Conservation (phyloP, 2,888 invertebrate genomes). For the Microchrysa polita region DNA sequence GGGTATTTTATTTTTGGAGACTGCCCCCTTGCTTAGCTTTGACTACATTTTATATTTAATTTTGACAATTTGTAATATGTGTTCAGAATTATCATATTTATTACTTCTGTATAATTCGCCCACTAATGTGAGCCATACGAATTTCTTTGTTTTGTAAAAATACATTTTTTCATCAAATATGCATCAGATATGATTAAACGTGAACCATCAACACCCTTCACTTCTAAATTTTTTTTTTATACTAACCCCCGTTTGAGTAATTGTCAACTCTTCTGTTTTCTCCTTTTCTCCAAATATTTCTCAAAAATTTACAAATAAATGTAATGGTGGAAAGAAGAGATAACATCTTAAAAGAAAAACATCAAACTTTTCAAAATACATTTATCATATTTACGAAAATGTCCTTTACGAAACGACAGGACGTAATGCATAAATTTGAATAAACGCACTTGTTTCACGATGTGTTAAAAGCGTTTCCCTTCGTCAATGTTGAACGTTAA, state of each 20-base stretch:
- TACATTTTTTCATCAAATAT: constrained; percentile 23
- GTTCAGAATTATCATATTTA: constrained; percentile 31
- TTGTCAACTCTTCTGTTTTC: not conserved
- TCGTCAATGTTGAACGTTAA: not conserved
- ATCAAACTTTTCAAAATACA: not conserved
- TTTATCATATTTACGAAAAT: not conserved
- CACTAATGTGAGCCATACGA: not conserved
- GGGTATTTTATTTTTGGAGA: too few species aligned
- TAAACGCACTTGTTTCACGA: not conserved
- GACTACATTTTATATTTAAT: not conserved
- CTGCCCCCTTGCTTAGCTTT: too few species aligned
- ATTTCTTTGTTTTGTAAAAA: not conserved
- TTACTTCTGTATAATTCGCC: not conserved
- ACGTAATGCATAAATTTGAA: constrained; percentile 34
- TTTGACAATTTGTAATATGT: not conserved
- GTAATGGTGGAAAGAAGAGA: not conserved
- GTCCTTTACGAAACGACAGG: not conserved
- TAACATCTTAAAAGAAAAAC: not conserved
- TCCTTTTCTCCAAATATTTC: constrained; percentile 12
- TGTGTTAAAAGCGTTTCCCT: not conserved
- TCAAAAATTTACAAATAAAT: constrained; percentile 27
- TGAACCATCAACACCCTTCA: not conserved
- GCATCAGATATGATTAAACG: not conserved
- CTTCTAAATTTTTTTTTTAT: not conserved
- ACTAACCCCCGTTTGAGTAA: too few species aligned